Evolutionary conservation across 2,113 vertebrate species (phyloP).

Genomic region (Sceloporus undulatus): DNA sequence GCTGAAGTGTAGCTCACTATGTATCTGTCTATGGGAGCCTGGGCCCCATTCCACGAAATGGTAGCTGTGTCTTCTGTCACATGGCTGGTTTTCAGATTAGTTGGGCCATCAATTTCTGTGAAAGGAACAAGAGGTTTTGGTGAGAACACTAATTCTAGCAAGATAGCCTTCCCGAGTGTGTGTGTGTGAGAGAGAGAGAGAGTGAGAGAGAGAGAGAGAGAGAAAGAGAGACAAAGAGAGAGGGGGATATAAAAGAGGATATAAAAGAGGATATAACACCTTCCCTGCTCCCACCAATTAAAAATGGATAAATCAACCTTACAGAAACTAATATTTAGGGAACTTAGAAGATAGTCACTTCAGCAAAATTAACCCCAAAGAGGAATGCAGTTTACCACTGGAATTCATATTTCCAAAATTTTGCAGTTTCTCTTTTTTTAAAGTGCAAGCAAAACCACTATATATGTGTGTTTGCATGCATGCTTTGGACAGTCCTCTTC

Average conservation of each 20-base stretch:
- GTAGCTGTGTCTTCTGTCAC: constrained; percentile 81
- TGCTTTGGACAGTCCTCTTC: too few species aligned
- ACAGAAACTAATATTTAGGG: neutral
- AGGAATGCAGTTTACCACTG: too few species aligned
- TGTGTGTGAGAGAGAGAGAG: too few species aligned
- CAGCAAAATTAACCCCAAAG: too few species aligned
- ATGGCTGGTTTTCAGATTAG: constrained; percentile 71
- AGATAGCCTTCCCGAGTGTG: neutral
- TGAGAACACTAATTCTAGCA: neutral
- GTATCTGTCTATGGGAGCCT: constrained; percentile 81
- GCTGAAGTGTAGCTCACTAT: constrained; percentile 80
- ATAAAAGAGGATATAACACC: neutral
- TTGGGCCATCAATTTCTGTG: constrained; percentile 64
- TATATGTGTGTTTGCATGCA: too few species aligned
- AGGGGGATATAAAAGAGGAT: neutral
- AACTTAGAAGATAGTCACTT: neutral
- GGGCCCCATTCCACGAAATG: constrained; percentile 80
- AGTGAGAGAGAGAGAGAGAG: too few species aligned
- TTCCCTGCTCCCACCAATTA: neutral
- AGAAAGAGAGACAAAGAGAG: too few species aligned
- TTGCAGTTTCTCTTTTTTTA: too few species aligned
- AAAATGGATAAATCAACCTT: neutral
- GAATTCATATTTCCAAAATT: neutral
- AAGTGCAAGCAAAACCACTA: too few species aligned
- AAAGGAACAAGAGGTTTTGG: constrained; percentile 6